Evolutionary conservation across 2,797 vertebrate genomes (phyloP), one percentile per base, ranked within the genome.

Genomic region (Pseudomugil gertrudae): DNA sequence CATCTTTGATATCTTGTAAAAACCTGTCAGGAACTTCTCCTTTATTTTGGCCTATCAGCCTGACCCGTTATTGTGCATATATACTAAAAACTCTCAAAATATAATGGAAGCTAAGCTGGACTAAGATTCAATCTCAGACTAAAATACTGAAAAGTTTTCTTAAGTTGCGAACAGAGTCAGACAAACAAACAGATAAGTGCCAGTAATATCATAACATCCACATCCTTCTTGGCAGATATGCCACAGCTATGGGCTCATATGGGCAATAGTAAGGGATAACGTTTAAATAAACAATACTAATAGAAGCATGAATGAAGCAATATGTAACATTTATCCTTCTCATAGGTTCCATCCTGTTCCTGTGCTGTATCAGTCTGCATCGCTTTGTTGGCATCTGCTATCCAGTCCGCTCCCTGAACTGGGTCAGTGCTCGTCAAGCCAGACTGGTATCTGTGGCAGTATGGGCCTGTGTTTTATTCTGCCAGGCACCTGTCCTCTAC

Each of bases 351-450:
- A 97, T 99, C 87, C 93, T 98, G 15, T 99, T 99, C 90, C 94
- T 99, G 78, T 95, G 95, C 63, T 98, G 96, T 69, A 98, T 99
- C 93, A 99, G 96, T 70, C 62, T 96, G 59, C 96, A 99, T 54
- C 94, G 98, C 0, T 99, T 97, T 73, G 65, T 98, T 59, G 97
- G 97, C 0, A 85, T 99, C 85, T 95, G 97, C 76, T 93, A 94
- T 61, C 97, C 98, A 0, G 88, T 99, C 54, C 95, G 86, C 48
- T 98, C 97, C 0, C 89, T 97, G 68, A 87, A 74, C 56, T 99
- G 96, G 97, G 92, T 95, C 40, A 96, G 86, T 0, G 87, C 94
- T 3, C 94, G 81, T 24, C 94, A 94, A 0, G 96, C 98, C 24
- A 92, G 92, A 11, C 80, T 95, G 17, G 88, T 96, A 5, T 95